Evolutionary conservation across 2,888 invertebrate species (phyloP), one percentile per base, ranked within the genome.

Genomic region (Sarcophaga rosellei): DNA sequence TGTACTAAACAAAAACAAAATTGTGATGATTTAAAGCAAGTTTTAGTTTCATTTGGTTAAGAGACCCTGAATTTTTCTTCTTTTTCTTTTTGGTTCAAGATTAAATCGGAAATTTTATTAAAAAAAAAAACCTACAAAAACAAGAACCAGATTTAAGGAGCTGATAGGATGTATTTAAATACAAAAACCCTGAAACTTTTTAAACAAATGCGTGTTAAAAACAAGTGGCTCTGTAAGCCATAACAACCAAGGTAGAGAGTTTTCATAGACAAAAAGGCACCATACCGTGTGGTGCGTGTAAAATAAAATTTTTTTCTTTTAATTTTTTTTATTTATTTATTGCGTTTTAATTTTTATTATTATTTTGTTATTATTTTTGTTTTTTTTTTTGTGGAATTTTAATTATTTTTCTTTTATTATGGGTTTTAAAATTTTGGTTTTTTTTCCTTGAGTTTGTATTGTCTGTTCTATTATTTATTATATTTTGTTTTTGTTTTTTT

Each of bases 111-210:
- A 35, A 35, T 35, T 35, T 35, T 35, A 35, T 35, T 35, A 0
- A 2, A 35, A 35, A 35, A 35, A 35, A 35, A 35, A 35, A 8
- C 35, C 35, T 59, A 66, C 6, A 72, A 10, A 15, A 20, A 17
- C 53, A 63, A 57, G 17, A 17, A 69, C 15, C 25, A 2, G 35
- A 63, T 63, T 61, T n/a, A 8, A 70, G 45, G 72, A 80, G 66
- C 23, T 23, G 59, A 12, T 35, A 35, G 8, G 8, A 35, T 10
- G 35, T 10, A 35, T 73, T 66, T 47, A 2, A 68, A 21, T 35
- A 78, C 53, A 69, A 25, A 20, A 66, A 8, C 15, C 17, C 44
- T 57, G 11, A 61, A 61, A 21, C 20, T 20, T 21, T 20, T 21
- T 21, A 11, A 61, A 61, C 23, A 63, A 63, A 25, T 63, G 63